A percentile compares a stretch with the other conserved stretches of the same genome.
These are phyloP conservation scores for Chaetophractus vellerosus DNA, from an alignment of 2,797 vertebrate species.

Conservation along the genomic window DNA sequence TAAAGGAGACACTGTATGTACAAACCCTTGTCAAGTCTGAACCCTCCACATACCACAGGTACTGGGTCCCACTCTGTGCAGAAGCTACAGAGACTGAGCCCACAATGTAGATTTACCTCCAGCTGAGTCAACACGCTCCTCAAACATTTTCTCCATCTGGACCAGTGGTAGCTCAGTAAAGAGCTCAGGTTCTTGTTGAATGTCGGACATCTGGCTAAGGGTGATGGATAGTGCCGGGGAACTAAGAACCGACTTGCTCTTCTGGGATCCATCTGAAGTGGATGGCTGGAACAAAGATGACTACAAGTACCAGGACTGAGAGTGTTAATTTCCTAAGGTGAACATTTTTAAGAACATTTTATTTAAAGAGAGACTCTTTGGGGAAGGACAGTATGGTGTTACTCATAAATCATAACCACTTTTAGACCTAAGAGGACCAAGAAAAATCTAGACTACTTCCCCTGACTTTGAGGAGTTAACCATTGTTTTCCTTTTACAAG, in stretches of 20 bases:
- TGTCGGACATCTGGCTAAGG: neutral
- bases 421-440: neutral
- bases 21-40: neutral
- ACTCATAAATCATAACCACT: neutral
- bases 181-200: neutral
- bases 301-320: constrained; percentile 30
- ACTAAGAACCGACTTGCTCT: neutral
- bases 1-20: neutral
- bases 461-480: neutral
- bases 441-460: neutral
- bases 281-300: constrained; percentile 48
- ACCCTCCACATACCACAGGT: neutral
- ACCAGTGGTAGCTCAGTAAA: constrained; percentile 50
- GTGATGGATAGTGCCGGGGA: fast-evolving
- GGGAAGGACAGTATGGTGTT: neutral
- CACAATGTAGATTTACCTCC: constrained; percentile 53
- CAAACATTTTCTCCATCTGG: constrained; percentile 67
- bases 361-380: neutral
- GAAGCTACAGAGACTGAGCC: neutral
- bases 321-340: neutral
- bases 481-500: neutral
- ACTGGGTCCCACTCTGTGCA: neutral
- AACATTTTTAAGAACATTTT: neutral
- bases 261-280: neutral
- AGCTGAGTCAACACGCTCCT: neutral